Percentiles rank a stretch among this genome's conserved stretches.
Evolutionary conservation across 2,888 invertebrate genomes (phyloP).

Genomic region (Arge pagana): DNA sequence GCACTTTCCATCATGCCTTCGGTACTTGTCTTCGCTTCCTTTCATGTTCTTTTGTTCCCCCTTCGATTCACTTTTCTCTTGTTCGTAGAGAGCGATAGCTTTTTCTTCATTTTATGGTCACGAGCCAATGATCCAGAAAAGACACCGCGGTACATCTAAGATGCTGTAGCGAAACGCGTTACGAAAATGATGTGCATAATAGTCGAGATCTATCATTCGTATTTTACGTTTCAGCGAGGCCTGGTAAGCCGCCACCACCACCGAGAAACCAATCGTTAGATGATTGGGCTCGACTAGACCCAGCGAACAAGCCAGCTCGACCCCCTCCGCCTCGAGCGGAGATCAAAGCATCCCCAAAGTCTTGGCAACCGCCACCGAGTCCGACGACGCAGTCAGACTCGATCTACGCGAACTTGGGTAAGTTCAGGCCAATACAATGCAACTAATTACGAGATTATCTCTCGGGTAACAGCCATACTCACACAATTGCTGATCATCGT

Average conservation of each 20-base stretch:
- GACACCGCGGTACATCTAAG: too few species aligned
- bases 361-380: conserved; percentile 35
- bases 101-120: not conserved
- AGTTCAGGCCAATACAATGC: conserved; percentile 60
- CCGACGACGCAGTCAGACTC: conserved; percentile 47
- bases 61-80: too few species aligned
- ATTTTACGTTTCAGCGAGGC: conserved; percentile 54
- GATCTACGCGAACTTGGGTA: conserved; percentile 81
- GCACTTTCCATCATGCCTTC: conserved; percentile 35
- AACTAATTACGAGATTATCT: conserved; percentile 45
- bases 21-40: too few species aligned
- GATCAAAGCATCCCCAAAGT: conserved; percentile 34
- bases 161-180: too few species aligned
- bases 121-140: too few species aligned
- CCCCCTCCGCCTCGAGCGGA: conserved; percentile 69
- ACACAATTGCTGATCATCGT: too few species aligned
- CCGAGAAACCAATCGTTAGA: conserved; percentile 64
- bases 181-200: too few species aligned
- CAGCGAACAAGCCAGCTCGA: conserved; percentile 65
- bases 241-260: conserved; percentile 77
- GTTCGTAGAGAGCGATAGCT: not conserved
- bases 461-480: conserved; percentile 44
- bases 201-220: too few species aligned
- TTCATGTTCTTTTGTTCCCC: too few species aligned
- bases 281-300: conserved; percentile 60